Evolutionary conservation across 2,797 vertebrate species (phyloP).

Genomic region (Florisuga fusca): DNA sequence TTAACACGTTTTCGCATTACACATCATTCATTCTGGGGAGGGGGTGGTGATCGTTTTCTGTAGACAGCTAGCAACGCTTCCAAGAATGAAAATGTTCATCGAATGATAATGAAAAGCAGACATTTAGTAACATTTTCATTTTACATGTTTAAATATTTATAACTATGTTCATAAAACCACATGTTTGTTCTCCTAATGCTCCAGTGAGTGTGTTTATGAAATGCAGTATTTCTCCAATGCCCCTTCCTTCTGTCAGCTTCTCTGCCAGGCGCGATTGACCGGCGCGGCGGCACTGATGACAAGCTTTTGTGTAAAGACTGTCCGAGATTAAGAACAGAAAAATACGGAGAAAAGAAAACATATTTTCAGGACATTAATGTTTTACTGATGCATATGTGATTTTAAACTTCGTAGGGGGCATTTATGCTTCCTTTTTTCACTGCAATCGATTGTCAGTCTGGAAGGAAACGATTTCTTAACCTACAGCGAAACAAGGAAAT

Average conservation of each 20-base stretch:
- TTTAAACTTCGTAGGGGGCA: not conserved
- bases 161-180: constrained; percentile 76
- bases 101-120: constrained; percentile 77
- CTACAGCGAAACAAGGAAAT: not conserved
- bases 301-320: constrained; percentile 15
- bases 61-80: constrained; percentile 66
- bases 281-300: not conserved
- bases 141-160: constrained; percentile 83
- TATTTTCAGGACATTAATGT: not conserved
- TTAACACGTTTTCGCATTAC: constrained; percentile 52
- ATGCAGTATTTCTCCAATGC: constrained; percentile 75
- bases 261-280: constrained; percentile 32
- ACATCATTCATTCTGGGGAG: constrained; percentile 35
- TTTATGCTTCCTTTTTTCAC: not conserved
- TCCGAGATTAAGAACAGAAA: constrained; percentile 51
- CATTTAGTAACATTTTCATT: constrained; percentile 83
- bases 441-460: not conserved
- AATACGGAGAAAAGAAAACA: constrained; percentile 7
- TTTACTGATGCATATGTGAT: not conserved
- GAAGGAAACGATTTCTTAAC: constrained; percentile 7
- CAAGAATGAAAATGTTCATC: constrained; percentile 70
- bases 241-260: constrained; percentile 56
- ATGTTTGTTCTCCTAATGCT: constrained; percentile 73
- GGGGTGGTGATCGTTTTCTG: constrained; percentile 35
- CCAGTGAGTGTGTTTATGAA: constrained; percentile 77